These are phyloP conservation scores for Axis porcinus DNA, from an alignment of 2,113 vertebrate species.

Conservation along the genomic window DNA sequence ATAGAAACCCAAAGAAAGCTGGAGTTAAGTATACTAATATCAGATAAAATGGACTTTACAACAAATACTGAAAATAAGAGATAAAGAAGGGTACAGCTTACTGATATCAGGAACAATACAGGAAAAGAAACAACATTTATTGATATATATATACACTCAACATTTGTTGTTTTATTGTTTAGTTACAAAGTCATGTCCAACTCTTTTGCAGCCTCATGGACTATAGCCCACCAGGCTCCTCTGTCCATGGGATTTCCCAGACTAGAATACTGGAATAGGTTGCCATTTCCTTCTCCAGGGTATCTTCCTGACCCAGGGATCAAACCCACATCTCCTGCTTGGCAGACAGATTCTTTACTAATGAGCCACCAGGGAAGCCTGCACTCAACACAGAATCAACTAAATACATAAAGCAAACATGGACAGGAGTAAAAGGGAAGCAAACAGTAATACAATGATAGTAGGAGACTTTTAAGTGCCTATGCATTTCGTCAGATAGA, in stretches of 20 bases:
- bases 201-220: not conserved
- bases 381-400: not conserved
- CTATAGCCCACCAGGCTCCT: not conserved
- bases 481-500: not conserved
- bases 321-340: not conserved
- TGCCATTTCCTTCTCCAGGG: not conserved
- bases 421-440: not conserved
- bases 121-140: not conserved
- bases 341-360: not conserved
- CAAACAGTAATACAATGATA: not conserved
- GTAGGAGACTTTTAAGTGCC: not conserved
- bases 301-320: not conserved
- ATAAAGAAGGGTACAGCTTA: not conserved
- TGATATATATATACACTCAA: not conserved
- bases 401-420: not conserved
- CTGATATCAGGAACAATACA: not conserved
- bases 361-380: not conserved
- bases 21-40: not conserved
- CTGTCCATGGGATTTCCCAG: not conserved
- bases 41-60: not conserved
- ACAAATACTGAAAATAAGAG: not conserved
- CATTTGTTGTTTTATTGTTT: not conserved
- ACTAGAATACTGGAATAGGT: not conserved
- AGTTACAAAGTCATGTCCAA: not conserved
- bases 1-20: not conserved